A percentile compares a stretch with the other conserved stretches of the same genome.
Conservation (phyloP, 2,797 vertebrate species). For the Xiphophorus birchmanni region DNA sequence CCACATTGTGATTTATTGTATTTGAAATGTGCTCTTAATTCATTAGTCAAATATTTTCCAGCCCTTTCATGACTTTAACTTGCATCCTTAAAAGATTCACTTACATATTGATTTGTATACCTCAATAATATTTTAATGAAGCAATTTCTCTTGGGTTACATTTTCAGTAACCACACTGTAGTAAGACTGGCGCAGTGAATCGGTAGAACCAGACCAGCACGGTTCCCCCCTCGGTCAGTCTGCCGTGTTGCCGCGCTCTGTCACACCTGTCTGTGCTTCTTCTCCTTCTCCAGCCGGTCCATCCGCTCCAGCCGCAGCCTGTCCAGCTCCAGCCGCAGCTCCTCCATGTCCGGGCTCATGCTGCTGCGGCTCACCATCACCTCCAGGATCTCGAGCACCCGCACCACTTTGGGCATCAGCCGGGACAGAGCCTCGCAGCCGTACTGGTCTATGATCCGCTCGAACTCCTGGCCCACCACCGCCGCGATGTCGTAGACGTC, state of each 20-base stretch:
- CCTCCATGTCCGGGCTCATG: conserved; percentile 92
- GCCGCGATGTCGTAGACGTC: conserved; percentile 98
- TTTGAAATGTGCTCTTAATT: not conserved
- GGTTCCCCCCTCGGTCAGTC: not conserved
- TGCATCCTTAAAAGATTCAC: not conserved
- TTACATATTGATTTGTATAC: not conserved
- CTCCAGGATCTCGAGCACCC: conserved; percentile 96
- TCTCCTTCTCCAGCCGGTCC: conserved; percentile 94
- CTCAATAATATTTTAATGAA: not conserved
- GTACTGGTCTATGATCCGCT: conserved; percentile 95
- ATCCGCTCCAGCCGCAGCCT: conserved; percentile 90
- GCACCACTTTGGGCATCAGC: conserved; percentile 97
- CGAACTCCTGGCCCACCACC: conserved; percentile 97
- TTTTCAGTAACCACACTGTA: not conserved
- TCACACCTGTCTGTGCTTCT: conserved; percentile 89
- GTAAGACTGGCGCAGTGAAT: not conserved
- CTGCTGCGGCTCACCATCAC: conserved; percentile 93
- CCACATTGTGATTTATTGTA: not conserved
- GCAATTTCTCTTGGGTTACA: not conserved
- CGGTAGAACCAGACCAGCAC: not conserved
- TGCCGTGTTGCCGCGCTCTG: not conserved
- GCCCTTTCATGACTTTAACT: not conserved
- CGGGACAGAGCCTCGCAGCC: conserved; percentile 94
- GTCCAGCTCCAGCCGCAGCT: conserved; percentile 95
- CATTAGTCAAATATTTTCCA: not conserved